These are phyloP conservation scores for Drosophila bifasciata DNA, from an alignment of 1,140 invertebrate species.

Conservation along the genomic window DNA sequence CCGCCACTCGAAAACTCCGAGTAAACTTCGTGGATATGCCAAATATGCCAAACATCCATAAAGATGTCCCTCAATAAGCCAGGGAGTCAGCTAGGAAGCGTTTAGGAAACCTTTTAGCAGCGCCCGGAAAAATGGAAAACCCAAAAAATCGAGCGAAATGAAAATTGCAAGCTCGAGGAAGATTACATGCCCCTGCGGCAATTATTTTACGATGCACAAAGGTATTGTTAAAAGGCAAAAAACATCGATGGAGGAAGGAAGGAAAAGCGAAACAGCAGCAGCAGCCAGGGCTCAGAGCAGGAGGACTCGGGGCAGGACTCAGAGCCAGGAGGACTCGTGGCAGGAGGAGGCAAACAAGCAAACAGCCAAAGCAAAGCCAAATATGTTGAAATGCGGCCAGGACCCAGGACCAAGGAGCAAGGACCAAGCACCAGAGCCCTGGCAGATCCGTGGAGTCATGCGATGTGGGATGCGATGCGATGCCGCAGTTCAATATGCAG, in stretches of 20 bases:
- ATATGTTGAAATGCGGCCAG: conserved; percentile 82
- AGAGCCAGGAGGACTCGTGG: background rate
- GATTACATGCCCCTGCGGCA: conserved; percentile 79
- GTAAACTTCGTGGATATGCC: conserved; percentile 3
- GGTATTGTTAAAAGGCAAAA: conserved; percentile 74
- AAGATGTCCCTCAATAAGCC: conserved; percentile 35
- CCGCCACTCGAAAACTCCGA: background rate
- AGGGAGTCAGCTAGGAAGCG: background rate
- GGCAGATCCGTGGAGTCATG: conserved; percentile 12
- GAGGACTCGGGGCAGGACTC: background rate
- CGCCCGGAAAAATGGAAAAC: conserved; percentile 15
- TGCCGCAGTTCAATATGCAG: conserved; percentile 81
- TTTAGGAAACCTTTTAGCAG: conserved; percentile 39
- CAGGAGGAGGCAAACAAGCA: conserved; percentile 61
- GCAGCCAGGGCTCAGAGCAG: background rate
- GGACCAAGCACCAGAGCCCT: conserved; percentile 20
- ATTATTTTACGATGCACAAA: conserved; percentile 84
- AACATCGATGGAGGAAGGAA: conserved; percentile 7
- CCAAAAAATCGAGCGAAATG: conserved; percentile 40
- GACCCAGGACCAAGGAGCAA: conserved; percentile 29
- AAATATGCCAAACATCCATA: conserved; percentile 43
- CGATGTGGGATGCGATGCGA: conserved; percentile 31
- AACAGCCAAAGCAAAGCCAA: conserved; percentile 78
- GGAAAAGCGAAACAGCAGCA: conserved; percentile 21
- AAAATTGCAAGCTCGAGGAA: conserved; percentile 73